phyloP scores from a whole-genome alignment of 2,888 invertebrate species.

The Lucinisca nassula region DNA sequence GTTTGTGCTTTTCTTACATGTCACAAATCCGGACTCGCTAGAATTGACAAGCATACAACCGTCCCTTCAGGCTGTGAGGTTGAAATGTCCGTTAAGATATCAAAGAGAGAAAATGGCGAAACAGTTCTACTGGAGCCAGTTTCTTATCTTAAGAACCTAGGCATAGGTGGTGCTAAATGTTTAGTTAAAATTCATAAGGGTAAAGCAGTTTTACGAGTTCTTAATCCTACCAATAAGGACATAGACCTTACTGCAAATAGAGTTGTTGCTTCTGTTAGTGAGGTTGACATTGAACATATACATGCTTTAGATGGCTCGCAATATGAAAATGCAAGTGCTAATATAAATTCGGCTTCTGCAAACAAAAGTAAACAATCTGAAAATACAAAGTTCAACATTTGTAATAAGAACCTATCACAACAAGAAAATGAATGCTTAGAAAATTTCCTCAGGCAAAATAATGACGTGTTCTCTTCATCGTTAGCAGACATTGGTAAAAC shows the following conservation, averaged over 20 bases:
- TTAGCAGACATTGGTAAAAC: constrained; percentile 15
- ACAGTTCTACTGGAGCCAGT: background rate
- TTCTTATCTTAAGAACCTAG: background rate
- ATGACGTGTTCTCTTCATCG: background rate
- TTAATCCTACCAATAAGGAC: background rate
- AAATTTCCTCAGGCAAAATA: background rate
- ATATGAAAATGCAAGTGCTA: background rate
- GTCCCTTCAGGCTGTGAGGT: background rate
- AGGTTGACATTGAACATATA: background rate
- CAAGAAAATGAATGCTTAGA: background rate
- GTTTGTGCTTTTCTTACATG: constrained; percentile 1
- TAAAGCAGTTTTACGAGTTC: background rate
- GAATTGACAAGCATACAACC: background rate
- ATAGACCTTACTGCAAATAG: background rate
- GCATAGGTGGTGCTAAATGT: background rate
- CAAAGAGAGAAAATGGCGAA: background rate
- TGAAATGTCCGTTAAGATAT: background rate
- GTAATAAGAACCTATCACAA: background rate
- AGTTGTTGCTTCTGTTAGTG: background rate
- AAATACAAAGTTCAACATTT: background rate
- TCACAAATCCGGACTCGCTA: constrained; percentile 26
- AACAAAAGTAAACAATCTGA: background rate
- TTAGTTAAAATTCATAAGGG: background rate
- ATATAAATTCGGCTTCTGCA: background rate
- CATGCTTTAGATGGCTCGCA: background rate